Evolutionary conservation across 1,140 invertebrate species (phyloP).

Genomic region (Mamestra configurata): DNA sequence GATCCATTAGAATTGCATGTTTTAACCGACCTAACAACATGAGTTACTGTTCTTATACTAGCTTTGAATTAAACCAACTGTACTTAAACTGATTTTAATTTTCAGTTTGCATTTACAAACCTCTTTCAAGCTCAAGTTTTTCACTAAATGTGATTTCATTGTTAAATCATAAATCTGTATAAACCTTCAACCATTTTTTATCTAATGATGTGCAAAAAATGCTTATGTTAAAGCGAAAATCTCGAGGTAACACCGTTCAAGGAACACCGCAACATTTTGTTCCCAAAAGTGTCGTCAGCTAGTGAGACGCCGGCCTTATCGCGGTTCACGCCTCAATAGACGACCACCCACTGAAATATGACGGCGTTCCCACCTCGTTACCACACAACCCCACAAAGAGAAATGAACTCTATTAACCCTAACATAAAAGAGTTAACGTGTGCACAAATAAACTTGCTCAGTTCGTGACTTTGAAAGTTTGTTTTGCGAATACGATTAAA

Average conservation of each 20-base stretch:
- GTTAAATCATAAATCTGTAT: too few relatives aligned
- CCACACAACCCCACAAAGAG: not conserved
- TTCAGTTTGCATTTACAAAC: too few relatives aligned
- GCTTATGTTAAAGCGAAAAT: conserved; percentile 3
- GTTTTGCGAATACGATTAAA: conserved; percentile 43
- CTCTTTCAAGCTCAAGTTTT: too few relatives aligned
- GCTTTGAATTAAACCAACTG: too few relatives aligned
- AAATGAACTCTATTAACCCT: conserved; percentile 16
- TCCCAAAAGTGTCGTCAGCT: conserved; percentile 20
- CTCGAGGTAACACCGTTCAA: conserved; percentile 1
- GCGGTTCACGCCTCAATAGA: conserved; percentile 45
- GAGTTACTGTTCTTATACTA: too few relatives aligned
- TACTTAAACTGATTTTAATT: too few relatives aligned
- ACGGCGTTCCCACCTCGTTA: conserved; percentile 32
- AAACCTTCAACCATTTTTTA: not conserved
- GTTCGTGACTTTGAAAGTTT: conserved; percentile 34
- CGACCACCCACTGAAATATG: conserved; percentile 40
- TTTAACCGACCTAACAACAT: too few relatives aligned
- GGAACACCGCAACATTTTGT: conserved; percentile 24
- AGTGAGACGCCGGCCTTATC: conserved; percentile 49
- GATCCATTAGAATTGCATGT: too few relatives aligned
- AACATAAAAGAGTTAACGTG: not conserved
- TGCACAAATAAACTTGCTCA: conserved; percentile 1
- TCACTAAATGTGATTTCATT: too few relatives aligned
- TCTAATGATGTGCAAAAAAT: not conserved